Evolutionary conservation across 2,888 invertebrate genomes (phyloP).

Genomic region (Macaria liturata): DNA sequence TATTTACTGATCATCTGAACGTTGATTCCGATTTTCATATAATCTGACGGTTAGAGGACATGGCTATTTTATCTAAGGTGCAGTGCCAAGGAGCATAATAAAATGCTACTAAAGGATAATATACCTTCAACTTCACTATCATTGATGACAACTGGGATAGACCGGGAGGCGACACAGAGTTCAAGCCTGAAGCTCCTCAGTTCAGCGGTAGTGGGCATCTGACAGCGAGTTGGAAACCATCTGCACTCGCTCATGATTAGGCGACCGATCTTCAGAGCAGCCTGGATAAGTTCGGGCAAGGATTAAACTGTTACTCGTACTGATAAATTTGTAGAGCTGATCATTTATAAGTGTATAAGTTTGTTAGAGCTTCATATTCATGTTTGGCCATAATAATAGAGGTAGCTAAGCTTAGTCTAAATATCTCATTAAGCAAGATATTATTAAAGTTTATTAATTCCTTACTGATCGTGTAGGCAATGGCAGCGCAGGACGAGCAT

Average conservation of each 20-base stretch:
- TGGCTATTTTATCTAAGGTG: too few relatives aligned
- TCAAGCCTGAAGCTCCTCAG: constrained; percentile 62
- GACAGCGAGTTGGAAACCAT: constrained; percentile 40
- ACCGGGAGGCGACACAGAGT: constrained; percentile 56
- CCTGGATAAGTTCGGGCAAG: constrained; percentile 39
- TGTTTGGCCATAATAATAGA: too few relatives aligned
- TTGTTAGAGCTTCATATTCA: too few relatives aligned
- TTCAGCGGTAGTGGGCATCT: constrained; percentile 60
- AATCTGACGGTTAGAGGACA: too few relatives aligned
- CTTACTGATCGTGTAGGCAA: constrained; percentile 62
- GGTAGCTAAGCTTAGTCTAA: too few relatives aligned
- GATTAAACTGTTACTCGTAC: neutral
- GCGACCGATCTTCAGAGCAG: constrained; percentile 60
- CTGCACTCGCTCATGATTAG: constrained; percentile 45
- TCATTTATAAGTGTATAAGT: too few relatives aligned
- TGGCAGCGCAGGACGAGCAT: constrained; percentile 66
- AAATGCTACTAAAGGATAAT: too few relatives aligned
- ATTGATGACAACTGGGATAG: constrained; percentile 30
- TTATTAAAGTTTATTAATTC: constrained; percentile 5
- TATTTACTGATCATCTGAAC: too few relatives aligned
- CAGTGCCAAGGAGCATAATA: too few relatives aligned
- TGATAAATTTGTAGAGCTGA: neutral
- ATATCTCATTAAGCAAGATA: too few relatives aligned
- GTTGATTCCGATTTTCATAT: too few relatives aligned
- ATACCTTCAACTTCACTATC: constrained; percentile 4